Evolutionary conservation across 1,140 invertebrate genomes (phyloP).

Genomic region (Calliphora vicina): DNA sequence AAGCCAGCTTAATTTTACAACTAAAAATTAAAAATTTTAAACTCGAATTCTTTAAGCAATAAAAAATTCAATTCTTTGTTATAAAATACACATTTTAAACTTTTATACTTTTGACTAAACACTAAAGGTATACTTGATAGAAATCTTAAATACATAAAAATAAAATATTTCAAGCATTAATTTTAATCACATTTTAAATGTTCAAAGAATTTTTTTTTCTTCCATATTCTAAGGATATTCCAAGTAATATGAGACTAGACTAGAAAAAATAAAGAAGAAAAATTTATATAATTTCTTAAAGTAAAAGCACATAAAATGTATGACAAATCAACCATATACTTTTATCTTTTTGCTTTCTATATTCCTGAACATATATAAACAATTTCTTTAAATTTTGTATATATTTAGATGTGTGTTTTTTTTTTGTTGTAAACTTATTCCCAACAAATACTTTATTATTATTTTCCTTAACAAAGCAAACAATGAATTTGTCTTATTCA

Average conservation of each 20-base stretch:
- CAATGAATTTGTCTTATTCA: constrained; percentile 23
- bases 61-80: too few species aligned
- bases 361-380: too few species aligned
- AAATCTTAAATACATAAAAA: too few species aligned
- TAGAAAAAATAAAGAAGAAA: background rate
- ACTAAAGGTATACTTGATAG: too few species aligned
- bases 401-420: background rate
- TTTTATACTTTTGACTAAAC: too few species aligned
- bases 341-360: background rate
- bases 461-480: constrained; percentile 33
- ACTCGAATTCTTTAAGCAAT: too few species aligned
- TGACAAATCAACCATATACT: background rate
- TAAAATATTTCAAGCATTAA: background rate
- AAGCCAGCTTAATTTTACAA: too few species aligned
- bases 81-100: too few species aligned
- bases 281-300: background rate
- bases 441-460: background rate
- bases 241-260: background rate
- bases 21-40: too few species aligned
- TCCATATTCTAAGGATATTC: background rate
- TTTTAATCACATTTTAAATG: background rate
- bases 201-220: background rate
- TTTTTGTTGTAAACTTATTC: background rate
- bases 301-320: background rate
- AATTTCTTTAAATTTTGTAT: too few species aligned